phyloP scores from a whole-genome alignment of 2,888 invertebrate species.

The Leptarthrus brevirostris region DNA sequence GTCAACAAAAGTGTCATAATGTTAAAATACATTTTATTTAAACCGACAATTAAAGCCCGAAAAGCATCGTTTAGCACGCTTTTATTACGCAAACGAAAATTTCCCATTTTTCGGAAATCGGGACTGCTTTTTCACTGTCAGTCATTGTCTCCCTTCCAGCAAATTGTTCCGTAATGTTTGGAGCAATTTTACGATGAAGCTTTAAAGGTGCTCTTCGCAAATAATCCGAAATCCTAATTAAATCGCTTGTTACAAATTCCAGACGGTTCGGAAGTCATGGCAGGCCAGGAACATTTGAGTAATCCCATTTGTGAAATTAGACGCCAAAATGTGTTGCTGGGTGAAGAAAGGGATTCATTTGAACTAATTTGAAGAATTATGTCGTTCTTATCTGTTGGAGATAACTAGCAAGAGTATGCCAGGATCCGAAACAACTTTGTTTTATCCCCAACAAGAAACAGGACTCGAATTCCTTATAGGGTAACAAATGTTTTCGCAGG shows the following conservation, averaged over 20 bases:
- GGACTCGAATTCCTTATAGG: constrained; percentile 29
- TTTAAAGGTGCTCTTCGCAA: constrained; percentile 23
- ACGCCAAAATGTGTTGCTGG: constrained; percentile 24
- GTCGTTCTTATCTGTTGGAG: constrained; percentile 17
- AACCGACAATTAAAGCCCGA: constrained; percentile 4
- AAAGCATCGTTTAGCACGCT: constrained; percentile 3
- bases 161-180: constrained; percentile 18
- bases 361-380: constrained; percentile 45
- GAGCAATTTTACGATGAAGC: neutral
- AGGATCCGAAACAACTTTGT: constrained; percentile 23
- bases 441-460: constrained; percentile 1
- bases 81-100: neutral
- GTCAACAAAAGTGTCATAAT: constrained; percentile 13
- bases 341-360: constrained; percentile 20
- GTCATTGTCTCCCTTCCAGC: neutral
- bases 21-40: constrained; percentile 21
- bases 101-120: neutral
- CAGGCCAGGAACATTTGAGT: constrained; percentile 3
- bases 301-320: constrained; percentile 43
- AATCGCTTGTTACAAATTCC: constrained; percentile 25
- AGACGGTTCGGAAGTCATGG: constrained; percentile 5
- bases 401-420: constrained; percentile 9
- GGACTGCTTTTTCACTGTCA: neutral
- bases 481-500: constrained; percentile 44
- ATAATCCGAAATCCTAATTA: constrained; percentile 29